Conservation (phyloP, 2,797 vertebrate genomes). For the Sylvilagus floridanus region DNA sequence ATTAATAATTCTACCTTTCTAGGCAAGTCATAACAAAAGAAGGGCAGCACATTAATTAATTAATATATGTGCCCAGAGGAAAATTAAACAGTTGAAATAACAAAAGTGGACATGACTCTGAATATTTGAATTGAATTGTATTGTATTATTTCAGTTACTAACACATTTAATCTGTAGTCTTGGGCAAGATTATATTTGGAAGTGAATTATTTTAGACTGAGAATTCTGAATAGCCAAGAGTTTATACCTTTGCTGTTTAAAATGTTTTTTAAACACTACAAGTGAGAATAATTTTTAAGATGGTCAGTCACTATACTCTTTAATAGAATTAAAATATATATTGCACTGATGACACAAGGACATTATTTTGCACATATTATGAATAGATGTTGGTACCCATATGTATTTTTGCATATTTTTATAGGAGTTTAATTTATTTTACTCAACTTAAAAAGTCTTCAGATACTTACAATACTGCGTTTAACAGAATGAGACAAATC, state of each 20-base stretch:
- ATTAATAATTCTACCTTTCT: constrained; percentile 78
- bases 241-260: constrained; percentile 25
- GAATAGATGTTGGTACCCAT: neutral
- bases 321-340: neutral
- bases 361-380: neutral
- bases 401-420: neutral
- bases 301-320: neutral
- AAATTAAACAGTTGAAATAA: constrained; percentile 82
- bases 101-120: constrained; percentile 75
- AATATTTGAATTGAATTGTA: constrained; percentile 76
- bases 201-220: constrained; percentile 53
- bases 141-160: constrained; percentile 75
- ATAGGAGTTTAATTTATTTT: neutral
- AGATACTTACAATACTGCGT: neutral
- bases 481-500: neutral
- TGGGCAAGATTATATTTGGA: constrained; percentile 27
- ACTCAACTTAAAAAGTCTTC: neutral
- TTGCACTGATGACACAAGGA: neutral
- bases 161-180: constrained; percentile 65
- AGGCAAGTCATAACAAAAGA: constrained; percentile 67
- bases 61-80: constrained; percentile 73
- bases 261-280: constrained; percentile 27
- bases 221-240: neutral
- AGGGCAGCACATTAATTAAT: constrained; percentile 80
- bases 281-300: neutral